A percentile compares a stretch with the other conserved stretches of the same genome.
Evolutionary conservation across 1,140 invertebrate species (phyloP).

Genomic region (Trissolcus basalis): DNA sequence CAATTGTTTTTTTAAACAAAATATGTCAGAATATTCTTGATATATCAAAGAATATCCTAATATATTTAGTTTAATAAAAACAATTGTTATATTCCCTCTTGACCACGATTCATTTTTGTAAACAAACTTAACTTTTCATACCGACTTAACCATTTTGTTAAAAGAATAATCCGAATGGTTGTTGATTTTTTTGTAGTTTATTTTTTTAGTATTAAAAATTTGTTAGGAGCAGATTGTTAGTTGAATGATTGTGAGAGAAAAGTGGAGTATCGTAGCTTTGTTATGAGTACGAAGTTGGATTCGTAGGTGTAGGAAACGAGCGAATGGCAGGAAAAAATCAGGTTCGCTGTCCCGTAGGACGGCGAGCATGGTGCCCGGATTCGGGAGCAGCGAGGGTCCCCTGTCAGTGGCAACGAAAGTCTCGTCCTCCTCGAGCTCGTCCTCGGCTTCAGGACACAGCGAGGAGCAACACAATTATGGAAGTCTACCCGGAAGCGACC

Average conservation of each 20-base stretch:
- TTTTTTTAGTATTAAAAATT: not conserved
- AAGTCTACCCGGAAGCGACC: slow-evolving; percentile 70
- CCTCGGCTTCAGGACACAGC: slow-evolving; percentile 72
- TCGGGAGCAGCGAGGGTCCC: slow-evolving; percentile 62
- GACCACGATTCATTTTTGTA: too few relatives aligned
- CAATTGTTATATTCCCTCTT: too few relatives aligned
- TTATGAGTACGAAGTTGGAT: slow-evolving; percentile 68
- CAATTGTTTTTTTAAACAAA: too few relatives aligned
- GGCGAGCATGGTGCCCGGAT: slow-evolving; percentile 70
- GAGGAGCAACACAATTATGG: slow-evolving; percentile 71
- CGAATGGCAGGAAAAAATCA: slow-evolving; percentile 75
- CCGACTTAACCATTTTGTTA: too few relatives aligned
- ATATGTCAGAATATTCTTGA: too few relatives aligned
- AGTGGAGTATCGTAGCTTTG: slow-evolving; percentile 38
- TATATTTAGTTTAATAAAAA: too few relatives aligned
- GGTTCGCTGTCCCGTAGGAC: slow-evolving; percentile 72
- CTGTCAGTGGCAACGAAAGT: slow-evolving; percentile 63
- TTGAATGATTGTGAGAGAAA: slow-evolving; percentile 8
- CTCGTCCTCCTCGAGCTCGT: slow-evolving; percentile 73
- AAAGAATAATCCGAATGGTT: too few relatives aligned
- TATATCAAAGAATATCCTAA: too few relatives aligned
- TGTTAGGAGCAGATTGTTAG: slow-evolving; percentile 29
- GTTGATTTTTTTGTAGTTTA: too few relatives aligned
- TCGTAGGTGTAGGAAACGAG: slow-evolving; percentile 72
- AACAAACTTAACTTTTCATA: too few relatives aligned